phyloP scores from a whole-genome alignment of 2,888 invertebrate genomes.

The Drosophila falleni region DNA sequence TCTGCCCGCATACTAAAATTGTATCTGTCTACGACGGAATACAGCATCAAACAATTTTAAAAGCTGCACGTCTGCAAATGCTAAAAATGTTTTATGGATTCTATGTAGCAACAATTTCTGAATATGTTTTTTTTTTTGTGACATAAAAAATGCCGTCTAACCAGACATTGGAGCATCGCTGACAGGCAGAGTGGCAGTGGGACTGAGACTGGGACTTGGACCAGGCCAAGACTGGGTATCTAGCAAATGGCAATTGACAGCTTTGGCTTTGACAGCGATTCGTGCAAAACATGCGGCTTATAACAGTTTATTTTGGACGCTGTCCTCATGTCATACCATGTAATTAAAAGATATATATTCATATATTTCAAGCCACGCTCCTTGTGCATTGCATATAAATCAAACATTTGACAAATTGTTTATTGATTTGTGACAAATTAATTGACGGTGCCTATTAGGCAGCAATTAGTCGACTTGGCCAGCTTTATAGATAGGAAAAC shows the following conservation, averaged over 20 bases:
- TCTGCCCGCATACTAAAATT: slow-evolving; percentile 64
- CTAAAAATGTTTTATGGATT: slow-evolving; percentile 78
- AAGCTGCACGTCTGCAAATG: slow-evolving; percentile 75
- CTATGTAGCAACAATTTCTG: slow-evolving; percentile 44
- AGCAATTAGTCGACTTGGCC: slow-evolving; percentile 21
- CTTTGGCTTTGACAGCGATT: slow-evolving; percentile 56
- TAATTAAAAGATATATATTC: slow-evolving; percentile 62
- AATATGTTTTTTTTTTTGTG: slow-evolving; percentile 29
- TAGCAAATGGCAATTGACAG: slow-evolving; percentile 65
- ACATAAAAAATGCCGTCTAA: slow-evolving; percentile 73
- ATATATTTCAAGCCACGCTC: slow-evolving; percentile 15
- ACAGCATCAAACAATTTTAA: slow-evolving; percentile 63
- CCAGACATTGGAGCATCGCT: slow-evolving; percentile 61
- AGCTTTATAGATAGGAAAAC: slow-evolving; percentile 6
- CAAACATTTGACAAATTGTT: slow-evolving; percentile 56
- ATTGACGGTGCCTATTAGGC: slow-evolving; percentile 29
- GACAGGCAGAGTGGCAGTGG: slow-evolving; percentile 42
- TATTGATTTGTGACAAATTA: slow-evolving; percentile 56
- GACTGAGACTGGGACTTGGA: slow-evolving; percentile 33
- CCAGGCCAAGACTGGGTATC: slow-evolving; percentile 32
- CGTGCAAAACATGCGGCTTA: slow-evolving; percentile 69
- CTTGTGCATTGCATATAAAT: slow-evolving; percentile 64
- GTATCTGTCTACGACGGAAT: slow-evolving; percentile 47
- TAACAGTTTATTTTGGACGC: slow-evolving; percentile 71
- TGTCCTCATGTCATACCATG: slow-evolving; percentile 34